A percentile compares a stretch with the other conserved stretches of the same genome.
Evolutionary conservation across 2,113 vertebrate species (phyloP).

Genomic region (Lampris incognitus): DNA sequence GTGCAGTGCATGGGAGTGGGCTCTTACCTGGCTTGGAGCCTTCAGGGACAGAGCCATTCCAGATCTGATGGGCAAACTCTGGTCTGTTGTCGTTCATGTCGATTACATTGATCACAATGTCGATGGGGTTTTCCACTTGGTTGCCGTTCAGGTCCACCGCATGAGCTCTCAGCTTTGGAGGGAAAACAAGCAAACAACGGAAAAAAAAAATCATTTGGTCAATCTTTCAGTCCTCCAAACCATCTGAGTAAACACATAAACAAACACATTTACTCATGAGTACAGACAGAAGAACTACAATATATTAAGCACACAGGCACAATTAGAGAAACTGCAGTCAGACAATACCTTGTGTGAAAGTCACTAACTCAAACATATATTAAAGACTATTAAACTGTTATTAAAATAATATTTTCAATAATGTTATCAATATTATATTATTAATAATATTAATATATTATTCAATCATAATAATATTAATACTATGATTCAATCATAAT

Average conservation of each 20-base stretch:
- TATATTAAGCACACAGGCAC: not conserved
- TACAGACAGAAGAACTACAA: slow-evolving; percentile 20
- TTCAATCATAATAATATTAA: too few relatives aligned
- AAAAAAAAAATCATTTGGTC: slow-evolving; percentile 51
- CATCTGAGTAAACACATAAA: not conserved
- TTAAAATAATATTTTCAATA: too few relatives aligned
- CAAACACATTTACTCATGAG: not conserved
- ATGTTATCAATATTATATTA: too few relatives aligned
- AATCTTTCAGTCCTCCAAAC: slow-evolving; percentile 17
- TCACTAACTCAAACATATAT: too few relatives aligned
- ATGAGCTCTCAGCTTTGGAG: slow-evolving; percentile 94
- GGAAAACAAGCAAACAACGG: slow-evolving; percentile 60
- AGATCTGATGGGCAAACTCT: slow-evolving; percentile 95
- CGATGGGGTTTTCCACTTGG: slow-evolving; percentile 98
- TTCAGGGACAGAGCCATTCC: slow-evolving; percentile 96
- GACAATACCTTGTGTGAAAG: too few relatives aligned
- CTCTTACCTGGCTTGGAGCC: slow-evolving; percentile 95
- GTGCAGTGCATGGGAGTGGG: too few relatives aligned
- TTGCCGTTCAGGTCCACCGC: slow-evolving; percentile 99
- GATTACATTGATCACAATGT: slow-evolving; percentile 98
- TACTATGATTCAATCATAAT: too few relatives aligned
- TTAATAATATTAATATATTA: too few relatives aligned
- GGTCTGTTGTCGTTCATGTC: slow-evolving; percentile 99
- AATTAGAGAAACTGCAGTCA: too few relatives aligned
- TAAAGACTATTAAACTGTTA: too few relatives aligned